Base-by-base conservation (phyloP, 1,140 invertebrate genomes). In the Sarcophaga peregrina region DNA sequence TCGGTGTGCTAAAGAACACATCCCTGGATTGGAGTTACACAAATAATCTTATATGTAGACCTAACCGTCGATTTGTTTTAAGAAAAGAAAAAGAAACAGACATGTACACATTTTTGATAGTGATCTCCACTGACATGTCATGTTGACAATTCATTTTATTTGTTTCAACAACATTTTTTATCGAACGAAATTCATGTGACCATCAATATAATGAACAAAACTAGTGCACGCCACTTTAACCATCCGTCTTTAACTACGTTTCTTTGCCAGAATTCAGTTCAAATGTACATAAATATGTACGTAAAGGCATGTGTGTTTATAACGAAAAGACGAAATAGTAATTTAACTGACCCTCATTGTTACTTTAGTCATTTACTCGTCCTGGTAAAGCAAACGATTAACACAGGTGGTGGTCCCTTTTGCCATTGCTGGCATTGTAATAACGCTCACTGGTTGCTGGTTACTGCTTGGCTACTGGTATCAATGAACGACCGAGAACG, bases 321-420 rank as follows among this genome's bases (percentile, higher is more conserved):
- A 37, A 37, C 25, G 25, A 10, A 75, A 15, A n/a, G 46, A 10
- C 45, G 47, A 48, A 47, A 75, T 47, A 75, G 25, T 45, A 17
- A 7, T 15, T 75, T 15, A 75, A 15, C 25, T 75, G 73, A 75
- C 73, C 62, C 62, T 68, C 62, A 68, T 68, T 68, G 62, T 68
- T 58, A 68, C 20, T 68, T 20, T 68, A 8, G 17, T 20, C 17
- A 75, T 75, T 75, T 15, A 75, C 73, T 46, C 37, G 37, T 46
- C 73, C 73, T 75, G 45, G 25, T 20, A 68, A 25, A 20, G 62
- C 1, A 20, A 8, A 68, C 62, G 62, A 8, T n/a, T 78, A 50
- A 84, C 82, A 84, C 87, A 88, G 87, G 87, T 88, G 87, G 87
- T 88, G 87, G 87, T 88, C 87, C 50, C 13, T 45, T 48, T n/a